phyloP scores from a whole-genome alignment of 2,888 invertebrate species.

The Aricia artaxerxes region DNA sequence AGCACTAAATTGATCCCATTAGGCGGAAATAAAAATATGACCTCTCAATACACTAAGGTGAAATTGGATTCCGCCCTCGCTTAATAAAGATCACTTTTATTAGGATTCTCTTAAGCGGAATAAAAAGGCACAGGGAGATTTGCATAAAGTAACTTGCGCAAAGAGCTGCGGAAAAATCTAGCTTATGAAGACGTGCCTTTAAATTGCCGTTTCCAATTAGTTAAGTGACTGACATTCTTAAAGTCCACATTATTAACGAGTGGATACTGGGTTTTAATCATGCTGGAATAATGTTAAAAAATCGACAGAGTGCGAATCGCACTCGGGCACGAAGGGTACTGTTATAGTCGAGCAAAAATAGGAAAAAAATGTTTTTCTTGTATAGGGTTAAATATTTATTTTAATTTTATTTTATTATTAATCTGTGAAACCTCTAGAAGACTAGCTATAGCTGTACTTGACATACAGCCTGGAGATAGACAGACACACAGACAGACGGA shows the following conservation, averaged over 20 bases:
- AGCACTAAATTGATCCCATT: not conserved
- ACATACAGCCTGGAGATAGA: too few species aligned
- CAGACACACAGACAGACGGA: too few species aligned
- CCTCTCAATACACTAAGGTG: not conserved
- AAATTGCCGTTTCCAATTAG: not conserved
- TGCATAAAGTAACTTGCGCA: slow-evolving; percentile 9
- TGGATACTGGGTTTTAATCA: not conserved
- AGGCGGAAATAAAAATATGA: slow-evolving; percentile 9
- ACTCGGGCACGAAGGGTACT: too few species aligned
- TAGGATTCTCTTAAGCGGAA: slow-evolving; percentile 5
- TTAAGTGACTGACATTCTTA: slow-evolving; percentile 9
- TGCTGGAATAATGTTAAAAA: not conserved
- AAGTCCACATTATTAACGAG: not conserved
- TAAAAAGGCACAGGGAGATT: not conserved
- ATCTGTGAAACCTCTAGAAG: too few species aligned
- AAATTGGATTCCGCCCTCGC: not conserved
- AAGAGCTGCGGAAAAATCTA: not conserved
- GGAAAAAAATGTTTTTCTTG: too few species aligned
- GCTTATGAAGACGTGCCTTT: not conserved
- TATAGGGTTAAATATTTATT: too few species aligned
- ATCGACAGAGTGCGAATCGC: too few species aligned
- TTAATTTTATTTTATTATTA: too few species aligned
- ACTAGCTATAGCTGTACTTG: too few species aligned
- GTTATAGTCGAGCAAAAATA: too few species aligned
- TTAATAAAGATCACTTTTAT: not conserved